phyloP scores from a whole-genome alignment of 2,888 invertebrate genomes.

The Drosophila neotestacea region DNA sequence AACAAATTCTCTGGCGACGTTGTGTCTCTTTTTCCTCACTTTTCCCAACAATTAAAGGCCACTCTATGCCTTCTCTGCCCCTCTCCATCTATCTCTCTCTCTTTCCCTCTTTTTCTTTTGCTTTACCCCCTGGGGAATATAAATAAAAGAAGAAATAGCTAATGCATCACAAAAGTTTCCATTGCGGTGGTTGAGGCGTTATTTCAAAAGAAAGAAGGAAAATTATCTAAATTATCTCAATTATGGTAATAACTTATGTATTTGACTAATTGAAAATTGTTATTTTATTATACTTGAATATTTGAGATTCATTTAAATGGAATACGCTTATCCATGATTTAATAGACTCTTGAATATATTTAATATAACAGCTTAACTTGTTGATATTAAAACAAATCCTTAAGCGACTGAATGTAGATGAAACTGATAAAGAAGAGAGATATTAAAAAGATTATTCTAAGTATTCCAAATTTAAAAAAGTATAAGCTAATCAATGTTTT shows the following conservation, averaged over 20 bases:
- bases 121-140: not conserved
- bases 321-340: not conserved
- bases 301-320: not conserved
- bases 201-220: not conserved
- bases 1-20: constrained; percentile 48
- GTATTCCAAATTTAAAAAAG: too few relatives aligned
- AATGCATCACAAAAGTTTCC: constrained; percentile 23
- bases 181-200: constrained; percentile 1
- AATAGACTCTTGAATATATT: too few relatives aligned
- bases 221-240: constrained; percentile 4
- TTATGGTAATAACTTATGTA: constrained; percentile 18
- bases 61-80: not conserved
- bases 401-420: too few relatives aligned
- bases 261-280: not conserved
- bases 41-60: constrained; percentile 55
- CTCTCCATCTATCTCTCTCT: not conserved
- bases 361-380: too few relatives aligned
- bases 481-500: not conserved
- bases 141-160: constrained; percentile 5
- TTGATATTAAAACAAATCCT: too few relatives aligned
- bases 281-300: too few relatives aligned
- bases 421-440: too few relatives aligned
- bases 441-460: too few relatives aligned
- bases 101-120: not conserved
- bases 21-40: constrained; percentile 9